Evolutionary conservation across 2,113 vertebrate genomes (phyloP), one percentile per base, ranked within the genome.

Genomic region (Poeciliopsis turrubarensis): DNA sequence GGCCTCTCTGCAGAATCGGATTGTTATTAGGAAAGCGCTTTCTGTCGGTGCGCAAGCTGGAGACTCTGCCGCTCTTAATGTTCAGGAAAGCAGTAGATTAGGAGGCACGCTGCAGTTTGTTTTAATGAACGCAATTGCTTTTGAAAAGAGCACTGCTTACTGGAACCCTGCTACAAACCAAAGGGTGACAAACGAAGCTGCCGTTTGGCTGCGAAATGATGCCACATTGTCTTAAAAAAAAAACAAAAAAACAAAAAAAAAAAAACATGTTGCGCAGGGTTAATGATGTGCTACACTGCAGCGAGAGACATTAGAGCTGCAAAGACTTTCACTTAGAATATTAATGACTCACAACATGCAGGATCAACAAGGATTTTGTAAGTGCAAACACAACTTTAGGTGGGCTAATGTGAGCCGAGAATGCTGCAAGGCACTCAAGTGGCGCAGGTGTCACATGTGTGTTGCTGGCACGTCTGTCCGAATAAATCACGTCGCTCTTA

Each of bases 171-270:
- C 37, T 57, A 14, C 22, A 68, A 63, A 72, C 31, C 37, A 34
- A 81, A 72, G 63, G 63, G 60, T 81, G 60, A 83, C 69, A 77
- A 72, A 79, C 68, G 0, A 57, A 75, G 44, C 30, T 41, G 65
- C 0, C 54, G 51, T 34, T 63, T 70, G 70, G 27, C n/a, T 1
- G 44, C 11, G 64, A 77, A 84, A 75, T 70, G 29, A 82, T 70
- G 68, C 1, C 0, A 29, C 22, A 64, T 63, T 70, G 77, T 65
- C 14, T 73, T 3, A 65, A 30, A 70, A 8, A 65, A 30, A 68
- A 2, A 29, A 29, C 29, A 4, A 31, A 31, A 31, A 3, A 31
- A 31, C 3, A 4, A 31, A 31, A 86, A 3, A 11, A 11, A 34
- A 37, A 60, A 30, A 70, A 86, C 60, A 63, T 30, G 62, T 83